Evolutionary conservation across 2,113 vertebrate genomes (phyloP).

Genomic region (Romanogobio albipinnatus): DNA sequence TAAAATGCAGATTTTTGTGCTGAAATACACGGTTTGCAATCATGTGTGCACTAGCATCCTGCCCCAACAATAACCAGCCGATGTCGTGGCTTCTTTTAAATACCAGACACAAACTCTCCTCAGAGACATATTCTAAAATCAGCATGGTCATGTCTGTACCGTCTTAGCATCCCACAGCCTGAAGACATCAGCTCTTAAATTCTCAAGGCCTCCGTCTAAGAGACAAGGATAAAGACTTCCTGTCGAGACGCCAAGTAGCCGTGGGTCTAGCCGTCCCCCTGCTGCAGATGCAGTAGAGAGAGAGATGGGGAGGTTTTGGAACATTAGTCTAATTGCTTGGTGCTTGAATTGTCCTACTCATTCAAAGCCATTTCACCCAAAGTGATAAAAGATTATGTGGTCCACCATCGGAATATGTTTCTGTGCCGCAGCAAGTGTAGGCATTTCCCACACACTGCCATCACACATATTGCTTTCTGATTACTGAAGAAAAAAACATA

Average conservation of each 20-base stretch:
- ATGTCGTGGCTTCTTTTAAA: background rate
- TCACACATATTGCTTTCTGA: background rate
- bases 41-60: background rate
- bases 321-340: conserved; percentile 36
- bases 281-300: background rate
- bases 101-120: background rate
- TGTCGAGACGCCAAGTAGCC: background rate
- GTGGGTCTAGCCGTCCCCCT: background rate
- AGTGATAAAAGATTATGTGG: background rate
- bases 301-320: conserved; percentile 10
- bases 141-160: background rate
- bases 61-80: background rate
- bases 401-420: background rate
- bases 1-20: background rate
- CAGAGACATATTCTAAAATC: background rate
- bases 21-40: background rate
- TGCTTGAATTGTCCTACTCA: conserved; percentile 19
- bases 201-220: background rate
- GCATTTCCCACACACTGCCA: background rate
- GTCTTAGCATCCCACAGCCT: background rate
- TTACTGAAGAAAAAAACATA: no score
- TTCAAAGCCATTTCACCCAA: conserved; percentile 5
- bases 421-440: background rate
- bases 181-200: conserved; percentile 16
- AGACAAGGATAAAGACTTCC: conserved; percentile 31